Conservation (phyloP, 64 coral and sea anemone genomes). For the Actinia equina region DNA sequence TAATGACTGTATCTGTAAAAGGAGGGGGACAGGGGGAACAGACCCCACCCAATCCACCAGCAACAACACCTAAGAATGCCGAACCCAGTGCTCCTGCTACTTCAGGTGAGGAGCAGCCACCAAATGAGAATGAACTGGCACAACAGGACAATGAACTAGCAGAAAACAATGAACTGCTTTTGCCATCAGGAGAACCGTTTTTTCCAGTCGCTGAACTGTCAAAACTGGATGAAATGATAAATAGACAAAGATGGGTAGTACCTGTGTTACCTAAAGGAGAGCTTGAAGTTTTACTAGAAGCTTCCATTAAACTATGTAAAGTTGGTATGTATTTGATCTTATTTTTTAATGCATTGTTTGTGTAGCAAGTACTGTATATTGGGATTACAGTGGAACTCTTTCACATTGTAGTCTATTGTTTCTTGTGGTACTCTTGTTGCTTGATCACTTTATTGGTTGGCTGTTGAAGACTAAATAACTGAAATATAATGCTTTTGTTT, state of each 20-base stretch:
- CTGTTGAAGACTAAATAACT: too few relatives aligned
- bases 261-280: slow-evolving; percentile 98
- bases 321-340: slow-evolving; percentile 91
- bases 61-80: slow-evolving; percentile 29
- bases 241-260: slow-evolving; percentile 92
- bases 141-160: slow-evolving; percentile 46
- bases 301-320: slow-evolving; percentile 89
- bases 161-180: slow-evolving; percentile 53
- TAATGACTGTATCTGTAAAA: slow-evolving; percentile 60
- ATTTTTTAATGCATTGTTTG: too few relatives aligned
- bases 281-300: slow-evolving; percentile 89
- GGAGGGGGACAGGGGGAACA: slow-evolving; percentile 46
- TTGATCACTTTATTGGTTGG: too few relatives aligned
- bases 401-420: too few relatives aligned
- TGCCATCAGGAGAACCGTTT: slow-evolving; percentile 79
- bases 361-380: too few relatives aligned
- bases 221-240: slow-evolving; percentile 97
- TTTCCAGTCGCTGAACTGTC: slow-evolving; percentile 83
- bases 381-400: too few relatives aligned
- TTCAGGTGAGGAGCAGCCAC: slow-evolving; percentile 42
- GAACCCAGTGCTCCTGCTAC: slow-evolving; percentile 24
- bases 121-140: slow-evolving; percentile 46
- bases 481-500: too few relatives aligned
- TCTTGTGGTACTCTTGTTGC: too few relatives aligned
- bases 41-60: slow-evolving; percentile 29